Base-by-base conservation (phyloP, 2,113 vertebrate species). In the Pseudorhombus dupliciocellatus region DNA sequence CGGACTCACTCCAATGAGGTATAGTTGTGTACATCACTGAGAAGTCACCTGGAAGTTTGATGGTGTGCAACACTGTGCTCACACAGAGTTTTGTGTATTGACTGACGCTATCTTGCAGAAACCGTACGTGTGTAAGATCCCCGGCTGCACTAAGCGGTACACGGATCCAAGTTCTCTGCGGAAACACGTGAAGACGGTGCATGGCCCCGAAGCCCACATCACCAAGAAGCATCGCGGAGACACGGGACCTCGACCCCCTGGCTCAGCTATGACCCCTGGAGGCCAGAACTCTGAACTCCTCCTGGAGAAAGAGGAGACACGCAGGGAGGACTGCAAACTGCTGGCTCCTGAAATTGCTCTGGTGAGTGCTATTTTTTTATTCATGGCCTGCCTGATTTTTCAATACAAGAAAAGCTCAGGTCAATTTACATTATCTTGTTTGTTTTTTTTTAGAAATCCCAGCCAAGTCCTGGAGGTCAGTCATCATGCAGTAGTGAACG, bases 1-100 rank as follows among this genome's bases (percentile, higher is more conserved):
- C 92, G 97, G 78, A 99, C 97, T 66, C 97, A 99, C 90, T 98
- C 97, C 84, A 98, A 98, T 4, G 96, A 98, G 96, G 97, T 98
- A 95, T 31, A 31, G 6, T 94, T 92, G 31, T 52, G 10, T 18
- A 26, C 46, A 51, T 24, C 4, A 6, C 16, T 18, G 4, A 25
- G 25, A 77, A 75, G 4, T 30, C 15, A 34, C 7, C 1, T 8
- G 22, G 5, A 58, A 21, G 7, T 50, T 8, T 50, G 46, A n/a
- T 3, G 20, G 20, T 16, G 16, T 21, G 3, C 18, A 48, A n/a
- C 2, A 18, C 21, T 5, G 5, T 18, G 18, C 15, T 6, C 44
- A 28, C 26, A 28, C 26, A 37, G n/a, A 2, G 7, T 34, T 51
- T 2, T 69, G 11, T 51, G 24, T 24, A 31, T 10, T 77, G n/a